Base-by-base conservation (phyloP, 1,140 invertebrate genomes). In the Pentalonia nigronervosa region DNA sequence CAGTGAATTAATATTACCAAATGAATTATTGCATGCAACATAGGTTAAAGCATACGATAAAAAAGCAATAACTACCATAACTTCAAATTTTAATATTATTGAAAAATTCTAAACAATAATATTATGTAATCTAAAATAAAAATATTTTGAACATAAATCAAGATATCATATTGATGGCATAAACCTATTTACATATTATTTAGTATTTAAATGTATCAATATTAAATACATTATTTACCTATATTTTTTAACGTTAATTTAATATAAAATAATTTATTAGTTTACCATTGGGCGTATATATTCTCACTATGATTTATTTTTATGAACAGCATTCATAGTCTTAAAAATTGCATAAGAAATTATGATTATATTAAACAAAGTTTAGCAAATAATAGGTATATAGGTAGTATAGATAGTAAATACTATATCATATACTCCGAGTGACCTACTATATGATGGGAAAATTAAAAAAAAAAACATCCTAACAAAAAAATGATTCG, bases 261-360 rank as follows among this genome's bases (percentile, higher is more conserved):
- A n/a, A 67, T 67, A 67, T 67, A n/a, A n/a, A 67, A 67, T 67
- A n/a, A 67, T 67, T n/a, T n/a, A 67, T 67, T n/a, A 67, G 34
- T 36, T 83, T 23, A 36, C 34, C 76, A 67, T 36, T 83, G 76
- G 34, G 17, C 34, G 76, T 83, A 83, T 36, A 20, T 67, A 36
- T 83, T 83, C n/a, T 23, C 21, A 36, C 17, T 83, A 83, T 83
- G 17, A 36, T 83, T 83, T 36, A 36, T 83, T 53, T 76, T 45
- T 84, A 84, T 14, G 34, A 84, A 45, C 36, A 25, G 34, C 21
- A 41, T 83, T 83, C 36, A 41, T 83, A 36, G 30, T 47, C 23
- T 86, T 45, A 20, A 87, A 17, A 87, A 87, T 87, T n/a, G 20
- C 4, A 47, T 47, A 87, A 87, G 23, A 47, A 87, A 47, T 87